Base-by-base conservation (phyloP, 2,888 invertebrate genomes). In the Mimas tiliae region DNA sequence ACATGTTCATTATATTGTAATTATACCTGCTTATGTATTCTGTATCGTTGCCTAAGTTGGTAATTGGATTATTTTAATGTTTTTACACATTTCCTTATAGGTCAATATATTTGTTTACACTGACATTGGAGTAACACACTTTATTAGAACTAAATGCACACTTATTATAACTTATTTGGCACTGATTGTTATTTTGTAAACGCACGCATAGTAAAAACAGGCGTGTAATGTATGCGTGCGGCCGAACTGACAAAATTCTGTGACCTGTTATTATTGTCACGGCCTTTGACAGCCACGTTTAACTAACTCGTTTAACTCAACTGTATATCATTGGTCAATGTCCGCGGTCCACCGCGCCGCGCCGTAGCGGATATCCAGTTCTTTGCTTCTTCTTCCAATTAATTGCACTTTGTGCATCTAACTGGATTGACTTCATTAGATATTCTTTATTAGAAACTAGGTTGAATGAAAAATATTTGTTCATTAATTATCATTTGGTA, bases 191-290 rank as follows among this genome's bases (percentile, higher is more conserved):
- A 1, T 58, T 19, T 11, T 11, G n/a, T 16, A 58, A 4, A 19
- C 11, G 38, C 55, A n/a, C 34, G 34, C 55, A 58, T 38, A 27
- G 6, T 45, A 27, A 11, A 27, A 52, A 34, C 47, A 67, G 64
- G 64, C 67, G 58, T 65, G 69, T 64, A 19, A 47, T 53, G 67
- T 67, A 68, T 65, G 72, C 70, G 73, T 78, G 76, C 67, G 68
- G 53, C 68, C 76, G 64, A 72, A 73, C 73, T 73, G 70, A 73
- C 72, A 62, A 75, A 74, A 74, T 27, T 3, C 1, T 71, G 78
- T 84, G 79, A 83, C 84, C 81, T 79, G 73, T 71, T 69, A 55
- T 48, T 58, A 65, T 47, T 65, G 58, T 65, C 72, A 71, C 69
- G 75, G 72, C 75, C 75, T 70, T 68, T 66, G 70, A 71, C 70